A percentile compares a stretch with the other conserved stretches of the same genome.
Evolutionary conservation across 2,888 invertebrate genomes (phyloP).

Genomic region (Eupithecia pulchellata): DNA sequence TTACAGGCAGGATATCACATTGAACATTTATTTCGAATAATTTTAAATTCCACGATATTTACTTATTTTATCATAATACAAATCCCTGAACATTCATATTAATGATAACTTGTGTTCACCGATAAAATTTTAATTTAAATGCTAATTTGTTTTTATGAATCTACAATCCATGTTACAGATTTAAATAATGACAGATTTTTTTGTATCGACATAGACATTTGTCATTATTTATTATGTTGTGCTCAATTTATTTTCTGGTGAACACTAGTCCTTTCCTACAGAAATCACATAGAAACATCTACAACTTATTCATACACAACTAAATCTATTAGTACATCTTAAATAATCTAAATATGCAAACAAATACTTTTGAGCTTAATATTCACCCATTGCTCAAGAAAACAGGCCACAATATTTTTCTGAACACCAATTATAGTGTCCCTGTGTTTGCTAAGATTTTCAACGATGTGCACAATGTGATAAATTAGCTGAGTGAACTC

Average conservation of each 20-base stretch:
- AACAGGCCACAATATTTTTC: neutral
- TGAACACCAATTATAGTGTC: neutral
- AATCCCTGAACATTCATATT: constrained; percentile 37
- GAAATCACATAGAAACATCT: constrained; percentile 9
- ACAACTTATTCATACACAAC: neutral
- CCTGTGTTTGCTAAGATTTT: neutral
- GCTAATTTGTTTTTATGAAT: no score
- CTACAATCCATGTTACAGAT: neutral
- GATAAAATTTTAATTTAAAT: no score
- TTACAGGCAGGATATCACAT: constrained; percentile 84
- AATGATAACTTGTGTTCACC: constrained; percentile 6
- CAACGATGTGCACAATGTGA: neutral
- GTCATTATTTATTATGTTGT: neutral
- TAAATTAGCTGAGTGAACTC: neutral
- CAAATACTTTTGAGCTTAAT: constrained; percentile 1
- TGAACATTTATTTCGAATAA: constrained; percentile 73
- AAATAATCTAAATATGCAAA: constrained; percentile 10
- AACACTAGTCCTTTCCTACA: constrained; percentile 7
- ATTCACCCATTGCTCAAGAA: constrained; percentile 8
- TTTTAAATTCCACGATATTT: constrained; percentile 55
- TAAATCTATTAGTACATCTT: neutral
- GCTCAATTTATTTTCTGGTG: neutral
- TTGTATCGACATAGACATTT: neutral
- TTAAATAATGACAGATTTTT: neutral
- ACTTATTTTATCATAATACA: constrained; percentile 44